These are phyloP conservation scores for Brachionus asplanchnoidis DNA, from an alignment of 1,140 invertebrate genomes.

Conservation along the genomic window DNA sequence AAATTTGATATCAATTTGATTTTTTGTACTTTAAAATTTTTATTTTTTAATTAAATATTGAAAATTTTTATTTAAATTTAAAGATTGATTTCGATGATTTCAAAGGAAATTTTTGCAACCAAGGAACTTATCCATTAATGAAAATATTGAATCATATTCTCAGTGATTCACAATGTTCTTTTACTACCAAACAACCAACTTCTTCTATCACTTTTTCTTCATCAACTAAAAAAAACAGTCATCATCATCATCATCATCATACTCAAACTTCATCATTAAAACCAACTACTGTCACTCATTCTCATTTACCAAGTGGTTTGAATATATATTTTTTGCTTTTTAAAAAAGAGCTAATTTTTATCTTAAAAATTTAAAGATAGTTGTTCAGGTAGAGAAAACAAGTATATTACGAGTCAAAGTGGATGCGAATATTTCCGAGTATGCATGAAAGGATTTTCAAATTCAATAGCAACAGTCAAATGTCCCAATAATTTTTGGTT, in stretches of 20 bases:
- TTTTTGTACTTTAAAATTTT: background rate
- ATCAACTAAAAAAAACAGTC: background rate
- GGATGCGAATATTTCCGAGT: background rate
- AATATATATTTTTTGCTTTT: background rate
- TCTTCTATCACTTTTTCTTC: background rate
- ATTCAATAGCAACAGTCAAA: background rate
- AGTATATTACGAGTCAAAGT: background rate
- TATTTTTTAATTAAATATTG: background rate
- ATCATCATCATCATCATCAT: background rate
- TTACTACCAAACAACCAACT: background rate
- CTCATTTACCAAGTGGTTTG: background rate
- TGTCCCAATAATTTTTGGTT: constrained; percentile 5
- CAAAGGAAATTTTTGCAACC: constrained; percentile 65
- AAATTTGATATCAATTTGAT: background rate
- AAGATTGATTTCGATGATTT: constrained; percentile 48
- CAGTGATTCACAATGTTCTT: background rate
- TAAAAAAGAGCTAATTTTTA: background rate
- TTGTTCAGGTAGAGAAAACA: background rate
- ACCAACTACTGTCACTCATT: background rate
- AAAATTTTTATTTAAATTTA: background rate
- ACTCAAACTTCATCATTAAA: background rate
- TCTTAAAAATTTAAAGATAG: background rate
- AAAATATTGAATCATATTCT: constrained; percentile 68
- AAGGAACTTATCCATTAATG: constrained; percentile 77
- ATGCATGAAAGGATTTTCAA: background rate